phyloP scores from a whole-genome alignment of 2,888 invertebrate species.

The Hylaea fasciaria region DNA sequence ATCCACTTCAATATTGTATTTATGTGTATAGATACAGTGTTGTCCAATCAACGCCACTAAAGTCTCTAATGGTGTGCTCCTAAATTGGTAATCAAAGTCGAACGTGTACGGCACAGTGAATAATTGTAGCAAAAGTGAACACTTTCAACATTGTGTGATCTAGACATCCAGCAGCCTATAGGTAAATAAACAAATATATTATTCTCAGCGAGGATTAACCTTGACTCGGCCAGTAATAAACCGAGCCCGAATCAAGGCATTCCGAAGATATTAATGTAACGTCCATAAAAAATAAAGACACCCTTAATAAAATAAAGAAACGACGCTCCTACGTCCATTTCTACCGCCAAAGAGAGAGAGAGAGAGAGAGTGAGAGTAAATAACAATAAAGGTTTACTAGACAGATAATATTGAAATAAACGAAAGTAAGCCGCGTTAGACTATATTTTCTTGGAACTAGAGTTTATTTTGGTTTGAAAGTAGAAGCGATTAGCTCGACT shows the following conservation, averaged over 20 bases:
- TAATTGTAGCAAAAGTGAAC: too few species aligned
- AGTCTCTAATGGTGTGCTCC: too few species aligned
- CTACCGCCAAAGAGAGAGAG: conserved; percentile 37
- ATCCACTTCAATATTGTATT: too few species aligned
- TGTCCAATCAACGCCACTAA: too few species aligned
- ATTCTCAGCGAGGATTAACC: too few species aligned
- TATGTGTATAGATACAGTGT: too few species aligned
- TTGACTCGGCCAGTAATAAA: neutral
- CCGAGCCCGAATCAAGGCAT: neutral
- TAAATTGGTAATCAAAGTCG: too few species aligned
- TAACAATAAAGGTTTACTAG: conserved; percentile 44
- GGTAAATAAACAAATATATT: too few species aligned
- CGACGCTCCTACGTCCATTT: conserved; percentile 40
- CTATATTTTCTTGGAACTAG: conserved; percentile 3
- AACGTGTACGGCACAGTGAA: too few species aligned
- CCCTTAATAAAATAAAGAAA: conserved; percentile 39
- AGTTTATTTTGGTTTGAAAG: conserved; percentile 23
- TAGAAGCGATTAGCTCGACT: conserved; percentile 24
- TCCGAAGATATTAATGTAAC: neutral
- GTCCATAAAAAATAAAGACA: conserved; percentile 25
- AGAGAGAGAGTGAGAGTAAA: too few species aligned
- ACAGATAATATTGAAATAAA: conserved; percentile 34
- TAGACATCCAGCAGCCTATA: too few species aligned
- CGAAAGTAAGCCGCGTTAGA: conserved; percentile 2
- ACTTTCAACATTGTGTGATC: too few species aligned